Evolutionary conservation across 2,888 invertebrate genomes (phyloP).

Genomic region (Lochmaea capreae): DNA sequence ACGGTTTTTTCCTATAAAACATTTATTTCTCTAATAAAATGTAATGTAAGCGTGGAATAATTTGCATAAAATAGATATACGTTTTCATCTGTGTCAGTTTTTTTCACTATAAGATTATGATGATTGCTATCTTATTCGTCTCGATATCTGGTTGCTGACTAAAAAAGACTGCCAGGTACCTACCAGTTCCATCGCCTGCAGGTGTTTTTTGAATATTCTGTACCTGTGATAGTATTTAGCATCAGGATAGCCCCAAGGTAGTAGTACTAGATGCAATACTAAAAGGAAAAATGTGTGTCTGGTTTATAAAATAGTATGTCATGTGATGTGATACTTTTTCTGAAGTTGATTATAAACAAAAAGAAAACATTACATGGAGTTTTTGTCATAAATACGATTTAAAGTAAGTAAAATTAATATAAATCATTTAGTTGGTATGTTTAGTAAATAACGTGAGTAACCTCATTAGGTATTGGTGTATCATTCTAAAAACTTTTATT

Average conservation of each 20-base stretch:
- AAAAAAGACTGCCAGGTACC: constrained; percentile 34
- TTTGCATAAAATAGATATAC: neutral
- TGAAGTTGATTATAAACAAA: constrained; percentile 1
- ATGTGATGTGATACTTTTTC: constrained; percentile 28
- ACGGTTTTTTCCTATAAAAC: constrained; percentile 4
- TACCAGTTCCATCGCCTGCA: constrained; percentile 38
- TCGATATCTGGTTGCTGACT: constrained; percentile 15
- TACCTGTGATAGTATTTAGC: constrained; percentile 22
- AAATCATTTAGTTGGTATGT: neutral
- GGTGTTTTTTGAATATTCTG: constrained; percentile 37
- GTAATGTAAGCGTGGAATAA: neutral
- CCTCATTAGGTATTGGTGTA: neutral
- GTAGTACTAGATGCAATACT: constrained; percentile 10
- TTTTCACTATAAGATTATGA: neutral
- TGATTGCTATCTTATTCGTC: neutral
- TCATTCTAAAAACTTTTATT: constrained; percentile 1
- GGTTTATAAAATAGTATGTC: constrained; percentile 28
- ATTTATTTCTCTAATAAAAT: neutral
- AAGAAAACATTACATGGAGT: constrained; percentile 2
- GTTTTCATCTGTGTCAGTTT: constrained; percentile 3
- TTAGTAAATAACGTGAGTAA: neutral
- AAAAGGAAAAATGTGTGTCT: constrained; percentile 13
- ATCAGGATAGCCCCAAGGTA: constrained; percentile 21
- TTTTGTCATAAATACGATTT: neutral
- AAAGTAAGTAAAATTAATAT: neutral